phyloP scores from a whole-genome alignment of 2,888 invertebrate genomes.

The Ditula angustiorana region DNA sequence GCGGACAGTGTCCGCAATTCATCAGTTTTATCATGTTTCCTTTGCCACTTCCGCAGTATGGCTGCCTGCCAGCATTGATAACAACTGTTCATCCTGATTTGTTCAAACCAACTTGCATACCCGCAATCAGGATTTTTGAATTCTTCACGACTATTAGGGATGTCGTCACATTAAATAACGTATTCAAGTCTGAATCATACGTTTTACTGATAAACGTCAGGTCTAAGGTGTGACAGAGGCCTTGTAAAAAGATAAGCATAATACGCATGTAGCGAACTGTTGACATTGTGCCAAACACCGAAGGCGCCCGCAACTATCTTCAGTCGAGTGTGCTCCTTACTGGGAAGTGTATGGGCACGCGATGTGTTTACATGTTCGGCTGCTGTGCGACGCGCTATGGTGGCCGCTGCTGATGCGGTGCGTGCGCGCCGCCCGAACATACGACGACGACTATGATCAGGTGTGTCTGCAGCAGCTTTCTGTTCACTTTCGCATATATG shows the following conservation, averaged over 20 bases:
- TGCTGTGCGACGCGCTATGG: conserved; percentile 82
- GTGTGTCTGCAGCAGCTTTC: conserved; percentile 75
- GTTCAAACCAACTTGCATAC: background rate
- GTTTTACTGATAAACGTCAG: conserved; percentile 38
- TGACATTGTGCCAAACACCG: conserved; percentile 80
- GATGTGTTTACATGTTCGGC: conserved; percentile 83
- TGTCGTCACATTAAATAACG: conserved; percentile 25
- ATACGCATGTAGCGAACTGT: conserved; percentile 62
- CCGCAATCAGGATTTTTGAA: background rate
- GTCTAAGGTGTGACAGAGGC: conserved; percentile 51
- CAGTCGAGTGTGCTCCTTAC: conserved; percentile 82
- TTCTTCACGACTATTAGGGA: conserved; percentile 1
- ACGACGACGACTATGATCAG: conserved; percentile 83
- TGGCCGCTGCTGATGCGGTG: conserved; percentile 80
- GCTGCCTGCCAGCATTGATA: conserved; percentile 63
- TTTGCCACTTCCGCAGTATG: conserved; percentile 71
- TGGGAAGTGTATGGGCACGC: conserved; percentile 82
- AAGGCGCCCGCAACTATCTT: conserved; percentile 76
- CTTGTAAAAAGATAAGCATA: conserved; percentile 73
- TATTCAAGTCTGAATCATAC: conserved; percentile 12
- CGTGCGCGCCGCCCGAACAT: conserved; percentile 72
- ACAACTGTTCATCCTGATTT: conserved; percentile 43
- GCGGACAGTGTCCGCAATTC: conserved; percentile 68
- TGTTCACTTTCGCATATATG: conserved; percentile 65
- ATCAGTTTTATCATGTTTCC: conserved; percentile 77